Evolutionary conservation across 2,888 invertebrate species (phyloP).

Genomic region (Fragum sueziense): DNA sequence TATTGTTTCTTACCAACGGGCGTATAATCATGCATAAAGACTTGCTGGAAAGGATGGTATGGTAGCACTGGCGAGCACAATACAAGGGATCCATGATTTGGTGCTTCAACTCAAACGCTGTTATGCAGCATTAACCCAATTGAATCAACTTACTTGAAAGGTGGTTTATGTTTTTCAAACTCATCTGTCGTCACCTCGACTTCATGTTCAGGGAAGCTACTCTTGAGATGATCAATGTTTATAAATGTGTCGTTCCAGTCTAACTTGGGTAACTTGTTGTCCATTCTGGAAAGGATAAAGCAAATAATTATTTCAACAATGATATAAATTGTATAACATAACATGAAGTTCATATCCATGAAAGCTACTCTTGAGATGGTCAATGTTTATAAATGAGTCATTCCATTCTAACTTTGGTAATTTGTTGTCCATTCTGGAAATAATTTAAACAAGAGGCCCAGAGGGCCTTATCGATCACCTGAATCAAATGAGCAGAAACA

Average conservation of each 20-base stretch:
- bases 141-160: slow-evolving; percentile 87
- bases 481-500: no score
- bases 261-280: slow-evolving; percentile 91
- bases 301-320: not conserved
- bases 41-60: no score
- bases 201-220: slow-evolving; percentile 92
- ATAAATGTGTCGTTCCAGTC: slow-evolving; percentile 99
- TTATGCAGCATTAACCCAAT: no score
- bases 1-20: no score
- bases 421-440: slow-evolving; percentile 91
- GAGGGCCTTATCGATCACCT: no score
- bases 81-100: no score
- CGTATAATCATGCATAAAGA: no score
- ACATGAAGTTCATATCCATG: slow-evolving; percentile 90
- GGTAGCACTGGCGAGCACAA: no score
- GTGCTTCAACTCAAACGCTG: no score
- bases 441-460: no score
- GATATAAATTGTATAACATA: slow-evolving; percentile 85
- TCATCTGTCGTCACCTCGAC: slow-evolving; percentile 88
- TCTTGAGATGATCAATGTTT: slow-evolving; percentile 92
- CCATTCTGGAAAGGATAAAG: slow-evolving; percentile 87
- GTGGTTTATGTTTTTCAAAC: slow-evolving; percentile 87
- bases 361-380: slow-evolving; percentile 94
- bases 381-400: slow-evolving; percentile 96
- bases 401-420: slow-evolving; percentile 95